Base-by-base conservation (phyloP, 2,797 vertebrate genomes). In the Euphonia xanthogaster region DNA sequence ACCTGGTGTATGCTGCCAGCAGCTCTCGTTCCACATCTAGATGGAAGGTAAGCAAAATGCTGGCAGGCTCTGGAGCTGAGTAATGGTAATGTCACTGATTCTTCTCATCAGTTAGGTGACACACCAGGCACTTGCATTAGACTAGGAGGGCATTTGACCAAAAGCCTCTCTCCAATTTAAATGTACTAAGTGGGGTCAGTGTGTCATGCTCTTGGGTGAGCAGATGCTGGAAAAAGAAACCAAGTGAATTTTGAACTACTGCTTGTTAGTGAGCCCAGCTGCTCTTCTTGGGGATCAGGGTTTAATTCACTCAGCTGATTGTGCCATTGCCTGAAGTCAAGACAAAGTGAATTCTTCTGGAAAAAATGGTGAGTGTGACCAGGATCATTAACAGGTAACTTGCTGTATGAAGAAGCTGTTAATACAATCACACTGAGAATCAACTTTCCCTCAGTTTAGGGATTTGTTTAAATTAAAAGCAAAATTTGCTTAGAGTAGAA, bases 21-120 rank as follows among this genome's bases (percentile, higher is more conserved):
- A 74, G 66, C 45, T 90, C 14, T 51, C 0, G 0, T 40, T 71
- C 33, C 70, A 68, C 0, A 0, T 40, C 44, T 68, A 71, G 44
- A 42, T 86, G 50, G 54, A 87, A 95, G 89, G 71, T 67, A 42
- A 91, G 57, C 24, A 86, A 72, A 61, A 54, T 17, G 37, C 81
- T 80, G 75, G 45, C 78, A 66, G 65, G 35, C 65, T 92, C 62
- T 78, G 53, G 50, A 68, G 47, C 63, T 81, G 72, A 65, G 37
- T 86, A 72, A 54, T 77, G 33, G 25, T 76, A 42, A 12, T 42
- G 48, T 92, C 74, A 55, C 55, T 4, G 2, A n/a, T 55, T 63
- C 76, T 55, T 75, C 85, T 67, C 40, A 21, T 66, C 44, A 11
- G 14, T 30, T 79, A 37, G 50, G 40, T 91, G 90, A 63, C 63